A percentile compares a stretch with the other conserved stretches of the same genome.
phyloP scores from a whole-genome alignment of 2,113 vertebrate genomes.

The Isichthys henryi region DNA sequence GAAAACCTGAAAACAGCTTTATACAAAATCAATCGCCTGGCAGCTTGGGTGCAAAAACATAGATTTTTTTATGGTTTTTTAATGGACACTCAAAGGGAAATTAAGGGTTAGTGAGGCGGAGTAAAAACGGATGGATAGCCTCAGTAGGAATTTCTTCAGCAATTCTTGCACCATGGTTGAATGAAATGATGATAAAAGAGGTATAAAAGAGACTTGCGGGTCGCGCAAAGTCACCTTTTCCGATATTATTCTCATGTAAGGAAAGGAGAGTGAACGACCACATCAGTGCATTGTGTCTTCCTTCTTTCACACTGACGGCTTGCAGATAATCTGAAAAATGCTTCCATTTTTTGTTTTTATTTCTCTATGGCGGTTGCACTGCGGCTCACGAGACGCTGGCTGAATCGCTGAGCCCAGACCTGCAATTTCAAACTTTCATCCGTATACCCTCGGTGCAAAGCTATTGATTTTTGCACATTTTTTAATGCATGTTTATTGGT shows the following conservation, averaged over 20 bases:
- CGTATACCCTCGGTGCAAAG: neutral
- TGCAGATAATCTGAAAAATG: neutral
- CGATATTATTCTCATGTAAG: neutral
- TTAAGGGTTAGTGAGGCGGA: neutral
- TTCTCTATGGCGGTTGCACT: neutral
- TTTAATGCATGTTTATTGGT: neutral
- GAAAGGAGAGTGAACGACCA: neutral
- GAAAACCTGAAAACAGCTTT: neutral
- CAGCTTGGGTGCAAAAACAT: neutral
- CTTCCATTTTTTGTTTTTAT: neutral
- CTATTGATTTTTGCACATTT: neutral
- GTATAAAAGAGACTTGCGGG: neutral
- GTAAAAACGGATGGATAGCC: neutral
- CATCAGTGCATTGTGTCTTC: neutral
- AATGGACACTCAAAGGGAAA: neutral
- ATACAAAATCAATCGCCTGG: neutral
- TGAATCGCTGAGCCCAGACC: neutral
- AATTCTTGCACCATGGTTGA: neutral
- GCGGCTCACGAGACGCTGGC: neutral
- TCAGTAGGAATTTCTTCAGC: neutral
- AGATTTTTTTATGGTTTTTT: slow-evolving; percentile 5
- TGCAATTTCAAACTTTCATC: neutral
- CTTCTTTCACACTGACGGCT: neutral
- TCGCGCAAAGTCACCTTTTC: neutral
- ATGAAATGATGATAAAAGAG: neutral